Evolutionary conservation across 92 coral and sea anemone genomes (phyloP).

Genomic region (Galaxea fascicularis): DNA sequence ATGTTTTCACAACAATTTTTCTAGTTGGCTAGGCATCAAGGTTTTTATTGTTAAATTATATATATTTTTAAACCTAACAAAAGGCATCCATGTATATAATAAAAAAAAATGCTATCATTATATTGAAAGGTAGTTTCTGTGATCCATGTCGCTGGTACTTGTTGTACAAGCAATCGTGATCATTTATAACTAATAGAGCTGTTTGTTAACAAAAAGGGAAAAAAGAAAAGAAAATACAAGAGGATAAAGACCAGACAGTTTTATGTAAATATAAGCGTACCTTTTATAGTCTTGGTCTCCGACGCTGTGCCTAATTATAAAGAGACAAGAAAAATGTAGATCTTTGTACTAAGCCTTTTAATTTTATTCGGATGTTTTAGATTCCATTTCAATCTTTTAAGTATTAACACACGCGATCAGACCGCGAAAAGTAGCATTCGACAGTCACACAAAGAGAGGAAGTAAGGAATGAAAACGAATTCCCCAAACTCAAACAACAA

Average conservation of each 20-base stretch:
- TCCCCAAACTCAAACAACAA: background rate
- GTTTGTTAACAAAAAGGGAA: slow-evolving; percentile 33
- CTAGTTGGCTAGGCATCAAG: background rate
- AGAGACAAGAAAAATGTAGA: background rate
- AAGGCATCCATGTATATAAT: slow-evolving; percentile 11
- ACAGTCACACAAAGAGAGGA: background rate
- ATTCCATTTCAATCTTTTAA: background rate
- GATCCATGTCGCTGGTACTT: slow-evolving; percentile 32
- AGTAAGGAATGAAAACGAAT: background rate
- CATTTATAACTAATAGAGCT: slow-evolving; percentile 27
- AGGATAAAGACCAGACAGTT: background rate
- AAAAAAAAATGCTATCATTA: background rate
- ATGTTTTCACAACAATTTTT: background rate
- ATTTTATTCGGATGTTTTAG: background rate
- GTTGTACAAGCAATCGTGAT: slow-evolving; percentile 26
- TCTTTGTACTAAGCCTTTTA: background rate
- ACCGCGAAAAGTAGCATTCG: background rate
- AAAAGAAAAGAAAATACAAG: background rate
- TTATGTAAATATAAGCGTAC: background rate
- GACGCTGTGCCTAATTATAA: slow-evolving; percentile 2
- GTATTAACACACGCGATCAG: background rate
- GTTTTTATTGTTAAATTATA: background rate
- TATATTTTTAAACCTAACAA: slow-evolving; percentile 8
- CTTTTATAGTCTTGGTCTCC: slow-evolving; percentile 34
- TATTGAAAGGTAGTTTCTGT: background rate